Evolutionary conservation across 2,888 invertebrate genomes (phyloP).

Genomic region (Megamerina dolium): DNA sequence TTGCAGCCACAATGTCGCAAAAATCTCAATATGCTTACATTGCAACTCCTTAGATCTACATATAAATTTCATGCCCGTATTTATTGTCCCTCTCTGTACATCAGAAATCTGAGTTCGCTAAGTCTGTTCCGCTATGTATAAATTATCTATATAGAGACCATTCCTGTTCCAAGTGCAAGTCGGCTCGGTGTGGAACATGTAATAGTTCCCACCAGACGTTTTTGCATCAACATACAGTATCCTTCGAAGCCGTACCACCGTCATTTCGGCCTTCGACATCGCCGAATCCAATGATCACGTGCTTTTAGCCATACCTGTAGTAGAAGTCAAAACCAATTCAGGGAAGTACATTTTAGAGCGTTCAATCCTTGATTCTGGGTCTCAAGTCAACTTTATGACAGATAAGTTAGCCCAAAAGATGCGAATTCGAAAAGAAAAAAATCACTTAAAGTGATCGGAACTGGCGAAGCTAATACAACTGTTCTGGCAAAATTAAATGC

Average conservation of each 20-base stretch:
- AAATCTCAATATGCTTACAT: no score
- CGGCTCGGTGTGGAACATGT: not conserved
- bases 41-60: no score
- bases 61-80: no score
- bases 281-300: constrained; percentile 5
- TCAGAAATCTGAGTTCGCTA: no score
- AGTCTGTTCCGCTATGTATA: no score
- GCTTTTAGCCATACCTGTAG: constrained; percentile 13
- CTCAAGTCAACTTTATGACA: constrained; percentile 12
- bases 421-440: constrained; percentile 7
- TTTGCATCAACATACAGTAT: not conserved
- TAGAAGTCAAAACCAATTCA: constrained; percentile 8
- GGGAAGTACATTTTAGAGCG: constrained; percentile 6
- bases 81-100: no score
- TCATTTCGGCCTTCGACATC: not conserved
- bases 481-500: constrained; percentile 9
- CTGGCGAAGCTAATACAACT: constrained; percentile 9
- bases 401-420: constrained; percentile 12
- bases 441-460: constrained; percentile 8
- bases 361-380: constrained; percentile 9
- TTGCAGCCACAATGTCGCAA: no score
- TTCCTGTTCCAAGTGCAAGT: no score
- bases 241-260: not conserved
- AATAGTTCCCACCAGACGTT: not conserved
- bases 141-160: no score